Evolutionary conservation across 2,113 vertebrate genomes (phyloP), one percentile per base, ranked within the genome.

Genomic region (Zingel zingel): DNA sequence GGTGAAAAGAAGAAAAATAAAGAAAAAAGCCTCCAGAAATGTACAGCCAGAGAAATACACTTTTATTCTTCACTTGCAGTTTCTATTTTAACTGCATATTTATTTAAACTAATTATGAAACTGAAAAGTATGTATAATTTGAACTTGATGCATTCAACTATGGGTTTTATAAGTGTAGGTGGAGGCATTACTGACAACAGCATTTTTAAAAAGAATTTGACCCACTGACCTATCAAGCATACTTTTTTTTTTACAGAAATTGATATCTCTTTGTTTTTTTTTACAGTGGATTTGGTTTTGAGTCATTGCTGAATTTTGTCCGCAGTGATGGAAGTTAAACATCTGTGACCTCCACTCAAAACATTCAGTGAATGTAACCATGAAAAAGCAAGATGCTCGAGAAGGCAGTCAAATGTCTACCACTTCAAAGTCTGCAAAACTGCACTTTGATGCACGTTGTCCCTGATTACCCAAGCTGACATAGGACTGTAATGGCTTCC

Each of bases 381-480:
- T 48, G 15, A 77, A 68, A 78, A 68, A 43, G 63, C 66, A 47
- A 72, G 73, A 80, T n/a, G 65, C 64, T 81, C 0, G 0, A 23
- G 23, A 58, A 36, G 65, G 16, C 43, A 48, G 76, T 81, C 80
- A 64, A 79, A 83, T 84, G 67, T 27, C 27, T 1, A 8, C 64
- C 50, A 85, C 76, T 81, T 85, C 36, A 83, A 83, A 63, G 78
- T 84, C 48, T 61, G 66, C 50, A 33, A 18, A 54, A 11, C 51
- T 45, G 51, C 50, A 27, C 76, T 86, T 84, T 84, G 66, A 69
- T 61, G 62, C 78, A 36, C 3, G n/a, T 61, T 48, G 71, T 68
- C 59, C 54, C 65, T 78, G 69, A 62, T 56, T 21, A 50, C 64
- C 59, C 69, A 71, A 84, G 83, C 76, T 79, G 62, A 30, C 71